Percentiles rank a stretch among this genome's conserved stretches.
Evolutionary conservation across 2,113 vertebrate species (phyloP).

Genomic region (Xiphophorus maculatus): DNA sequence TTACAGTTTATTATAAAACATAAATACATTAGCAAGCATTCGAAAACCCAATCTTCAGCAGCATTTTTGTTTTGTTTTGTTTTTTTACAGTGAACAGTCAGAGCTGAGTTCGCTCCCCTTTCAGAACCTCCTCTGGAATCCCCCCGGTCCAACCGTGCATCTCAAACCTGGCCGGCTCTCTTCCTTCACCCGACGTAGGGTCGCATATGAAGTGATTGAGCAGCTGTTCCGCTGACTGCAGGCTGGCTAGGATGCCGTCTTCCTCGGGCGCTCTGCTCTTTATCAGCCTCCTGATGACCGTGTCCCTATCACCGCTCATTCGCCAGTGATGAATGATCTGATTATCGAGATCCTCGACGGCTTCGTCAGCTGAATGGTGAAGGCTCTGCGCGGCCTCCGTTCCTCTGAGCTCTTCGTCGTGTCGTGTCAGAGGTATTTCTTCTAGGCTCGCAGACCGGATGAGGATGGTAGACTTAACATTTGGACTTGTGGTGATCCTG

Average conservation of each 20-base stretch:
- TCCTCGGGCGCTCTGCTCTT: constrained; percentile 28
- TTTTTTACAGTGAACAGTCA: constrained; percentile 16
- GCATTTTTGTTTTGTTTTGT: not conserved
- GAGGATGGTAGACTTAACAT: constrained; percentile 63
- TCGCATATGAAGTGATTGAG: constrained; percentile 71
- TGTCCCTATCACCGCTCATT: constrained; percentile 28
- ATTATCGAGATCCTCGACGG: constrained; percentile 57
- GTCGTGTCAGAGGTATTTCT: constrained; percentile 65
- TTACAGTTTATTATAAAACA: not conserved
- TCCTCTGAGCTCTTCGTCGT: constrained; percentile 65
- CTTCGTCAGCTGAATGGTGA: constrained; percentile 48
- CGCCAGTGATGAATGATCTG: constrained; percentile 75
- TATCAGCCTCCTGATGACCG: not conserved
- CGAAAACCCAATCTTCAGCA: not conserved
- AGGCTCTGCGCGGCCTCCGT: constrained; percentile 76
- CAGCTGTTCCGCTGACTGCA: constrained; percentile 73
- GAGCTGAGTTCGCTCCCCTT: constrained; percentile 65
- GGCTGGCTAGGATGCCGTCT: constrained; percentile 27
- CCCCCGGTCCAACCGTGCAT: constrained; percentile 40
- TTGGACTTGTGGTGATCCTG: constrained; percentile 50
- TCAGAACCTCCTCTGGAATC: constrained; percentile 52
- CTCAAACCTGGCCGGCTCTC: constrained; percentile 34
- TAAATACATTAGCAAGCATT: not conserved
- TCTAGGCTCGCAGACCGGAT: constrained; percentile 79
- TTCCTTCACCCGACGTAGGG: constrained; percentile 31